Conservation (phyloP, 92 coral and sea anemone species). For the Muricea muricata region DNA sequence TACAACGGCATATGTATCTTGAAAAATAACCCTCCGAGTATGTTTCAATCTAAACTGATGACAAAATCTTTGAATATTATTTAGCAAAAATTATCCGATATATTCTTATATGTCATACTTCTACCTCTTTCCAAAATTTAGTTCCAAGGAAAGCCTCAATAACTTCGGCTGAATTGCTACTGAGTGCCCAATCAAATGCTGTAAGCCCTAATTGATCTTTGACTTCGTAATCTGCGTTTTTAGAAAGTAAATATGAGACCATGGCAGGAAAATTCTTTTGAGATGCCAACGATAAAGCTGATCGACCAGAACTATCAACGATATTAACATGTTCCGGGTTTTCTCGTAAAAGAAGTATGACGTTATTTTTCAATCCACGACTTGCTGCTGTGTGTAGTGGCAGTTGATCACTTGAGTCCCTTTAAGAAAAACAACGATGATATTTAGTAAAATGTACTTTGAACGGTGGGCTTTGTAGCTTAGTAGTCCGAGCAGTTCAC, state of each 20-base stretch:
- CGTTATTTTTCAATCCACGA: not conserved
- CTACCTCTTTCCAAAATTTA: constrained; percentile 26
- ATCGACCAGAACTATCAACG: not conserved
- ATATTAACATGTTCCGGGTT: not conserved
- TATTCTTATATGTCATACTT: not conserved
- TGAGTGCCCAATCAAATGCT: constrained; percentile 37
- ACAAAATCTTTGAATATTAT: too few relatives aligned
- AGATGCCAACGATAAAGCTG: constrained; percentile 12
- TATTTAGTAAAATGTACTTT: not conserved
- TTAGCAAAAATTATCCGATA: not conserved
- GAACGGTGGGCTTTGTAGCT: too few relatives aligned
- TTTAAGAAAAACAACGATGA: not conserved
- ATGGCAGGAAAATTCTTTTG: constrained; percentile 1
- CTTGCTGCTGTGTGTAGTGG: constrained; percentile 6
- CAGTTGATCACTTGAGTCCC: constrained; percentile 3
- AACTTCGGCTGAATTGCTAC: not conserved
- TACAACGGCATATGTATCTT: too few relatives aligned
- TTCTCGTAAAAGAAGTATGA: not conserved
- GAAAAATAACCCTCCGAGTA: too few relatives aligned
- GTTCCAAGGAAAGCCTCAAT: constrained; percentile 3
- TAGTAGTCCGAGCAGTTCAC: too few relatives aligned
- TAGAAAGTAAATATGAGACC: not conserved
- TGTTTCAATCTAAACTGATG: too few relatives aligned
- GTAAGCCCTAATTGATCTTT: not conserved
- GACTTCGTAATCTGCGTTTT: not conserved